Conservation (phyloP, 2,113 vertebrate genomes). For the Ictalurus punctatus region DNA sequence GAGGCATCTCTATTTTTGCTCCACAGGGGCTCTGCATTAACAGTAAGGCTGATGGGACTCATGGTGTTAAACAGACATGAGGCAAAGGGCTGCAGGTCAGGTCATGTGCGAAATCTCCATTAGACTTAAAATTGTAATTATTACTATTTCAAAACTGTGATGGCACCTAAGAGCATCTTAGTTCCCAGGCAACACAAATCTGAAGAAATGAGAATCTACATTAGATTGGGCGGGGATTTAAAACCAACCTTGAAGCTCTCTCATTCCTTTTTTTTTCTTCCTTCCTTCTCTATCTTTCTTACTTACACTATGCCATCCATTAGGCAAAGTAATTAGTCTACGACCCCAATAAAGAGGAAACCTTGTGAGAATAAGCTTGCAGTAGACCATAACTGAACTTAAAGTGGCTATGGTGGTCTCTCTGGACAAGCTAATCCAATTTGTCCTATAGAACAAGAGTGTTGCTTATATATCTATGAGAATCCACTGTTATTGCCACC, state of each 20-base stretch:
- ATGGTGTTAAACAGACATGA: slow-evolving; percentile 30
- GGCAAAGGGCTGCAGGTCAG: slow-evolving; percentile 31
- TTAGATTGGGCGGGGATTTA: not conserved
- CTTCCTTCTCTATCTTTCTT: not conserved
- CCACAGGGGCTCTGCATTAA: slow-evolving; percentile 38
- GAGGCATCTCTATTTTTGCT: slow-evolving; percentile 19
- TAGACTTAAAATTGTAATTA: slow-evolving; percentile 50
- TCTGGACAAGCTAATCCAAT: not conserved
- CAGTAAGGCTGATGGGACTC: not conserved
- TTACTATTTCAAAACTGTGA: slow-evolving; percentile 30
- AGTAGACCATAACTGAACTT: slow-evolving; percentile 32
- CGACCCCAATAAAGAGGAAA: not conserved
- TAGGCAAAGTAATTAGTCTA: not conserved
- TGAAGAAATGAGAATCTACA: not conserved
- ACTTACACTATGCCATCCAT: not conserved
- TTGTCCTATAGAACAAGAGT: slow-evolving; percentile 20
- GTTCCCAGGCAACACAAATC: not conserved
- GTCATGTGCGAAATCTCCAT: slow-evolving; percentile 43
- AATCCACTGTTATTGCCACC: not conserved
- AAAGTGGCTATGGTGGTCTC: slow-evolving; percentile 9
- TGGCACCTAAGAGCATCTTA: not conserved
- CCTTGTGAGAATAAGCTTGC: not conserved
- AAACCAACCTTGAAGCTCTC: not conserved
- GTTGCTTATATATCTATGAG: not conserved
- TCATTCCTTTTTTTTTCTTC: not conserved